Evolutionary conservation across 2,888 invertebrate species (phyloP).

Genomic region (Thalpophila matura): DNA sequence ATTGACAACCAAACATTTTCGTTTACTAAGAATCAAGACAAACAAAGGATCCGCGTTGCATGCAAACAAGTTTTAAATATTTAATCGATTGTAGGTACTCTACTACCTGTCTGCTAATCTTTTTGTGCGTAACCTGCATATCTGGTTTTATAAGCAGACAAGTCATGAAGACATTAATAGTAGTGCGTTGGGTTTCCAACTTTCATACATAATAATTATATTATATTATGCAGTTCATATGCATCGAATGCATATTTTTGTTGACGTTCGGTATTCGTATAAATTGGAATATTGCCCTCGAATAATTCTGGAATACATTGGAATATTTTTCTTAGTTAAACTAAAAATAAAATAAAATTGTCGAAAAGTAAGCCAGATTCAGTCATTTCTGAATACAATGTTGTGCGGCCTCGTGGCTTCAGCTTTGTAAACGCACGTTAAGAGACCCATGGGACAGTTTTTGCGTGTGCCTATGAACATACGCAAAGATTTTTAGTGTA

Average conservation of each 20-base stretch:
- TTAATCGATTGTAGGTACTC: constrained; percentile 35
- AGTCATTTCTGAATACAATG: background rate
- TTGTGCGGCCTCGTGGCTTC: constrained; percentile 3
- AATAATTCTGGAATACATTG: constrained; percentile 45
- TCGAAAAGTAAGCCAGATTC: constrained; percentile 4
- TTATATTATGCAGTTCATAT: constrained; percentile 34
- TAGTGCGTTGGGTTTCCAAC: constrained; percentile 27
- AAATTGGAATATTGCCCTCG: constrained; percentile 39
- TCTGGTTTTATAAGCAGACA: constrained; percentile 28
- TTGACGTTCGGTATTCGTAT: constrained; percentile 27
- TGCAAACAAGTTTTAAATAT: constrained; percentile 54
- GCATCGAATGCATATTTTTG: constrained; percentile 46
- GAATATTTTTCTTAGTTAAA: constrained; percentile 38
- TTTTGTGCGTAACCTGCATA: constrained; percentile 40
- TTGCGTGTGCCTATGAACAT: constrained; percentile 15
- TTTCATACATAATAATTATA: background rate
- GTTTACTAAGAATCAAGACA: constrained; percentile 43
- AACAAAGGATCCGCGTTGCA: constrained; percentile 37
- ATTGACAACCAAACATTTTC: constrained; percentile 36
- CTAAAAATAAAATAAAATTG: background rate
- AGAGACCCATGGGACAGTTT: constrained; percentile 36
- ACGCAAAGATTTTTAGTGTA: constrained; percentile 31
- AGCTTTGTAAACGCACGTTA: constrained; percentile 18
- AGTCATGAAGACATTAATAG: too few relatives aligned
- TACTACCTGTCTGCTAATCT: constrained; percentile 42